Evolutionary conservation across 2,797 vertebrate species (phyloP), one percentile per base, ranked within the genome.

Genomic region (Iguana delicatissima): DNA sequence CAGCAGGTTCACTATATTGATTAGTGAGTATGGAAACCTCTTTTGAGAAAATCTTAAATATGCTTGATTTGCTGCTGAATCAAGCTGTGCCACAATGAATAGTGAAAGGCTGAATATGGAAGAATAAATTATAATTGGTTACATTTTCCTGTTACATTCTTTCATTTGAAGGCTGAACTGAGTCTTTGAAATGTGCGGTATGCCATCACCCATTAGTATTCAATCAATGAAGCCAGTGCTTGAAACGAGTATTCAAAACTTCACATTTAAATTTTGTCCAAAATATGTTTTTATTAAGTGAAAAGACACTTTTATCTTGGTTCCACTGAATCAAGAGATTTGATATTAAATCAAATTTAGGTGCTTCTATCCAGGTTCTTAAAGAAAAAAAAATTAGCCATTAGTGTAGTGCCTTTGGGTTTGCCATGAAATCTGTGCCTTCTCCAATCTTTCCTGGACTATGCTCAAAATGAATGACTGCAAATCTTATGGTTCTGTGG

Each of bases 171-270:
- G 13, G 46, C 42, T 52, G 62, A n/a, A 52, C 32, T 22, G 9
- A 64, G 20, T 20, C 20, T 35, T 57, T 86, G 46, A 73, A 73
- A 85, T 73, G 29, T 86, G 69, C n/a, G 29, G 10, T 74, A 12
- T 73, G 32, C 20, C 69, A 38, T 9, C 52, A 2, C 32, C 38
- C 64, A 74, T 55, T 86, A 85, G 50, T 52, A 74, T 55, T 24
- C 50, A 85, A n/a, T 74, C 69, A 55, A 5, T 35, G 50, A 74
- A 35, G 55, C 38, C 38, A 50, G 14, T 84, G 38, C 52, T 46
- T 73, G 50, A 85, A 85, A 85, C 4, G 50, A 50, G 67, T 73
- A 72, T 85, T 85, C 64, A 50, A 72, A n/a, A 85, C 72, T 74
- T 85, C 55, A 10, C 24, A 74, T 35, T 73, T 24, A 52, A 3